These are phyloP conservation scores for Eunapius fragilis DNA, from an alignment of 37 sponge, comb jelly and placozoan species.

Conservation along the genomic window DNA sequence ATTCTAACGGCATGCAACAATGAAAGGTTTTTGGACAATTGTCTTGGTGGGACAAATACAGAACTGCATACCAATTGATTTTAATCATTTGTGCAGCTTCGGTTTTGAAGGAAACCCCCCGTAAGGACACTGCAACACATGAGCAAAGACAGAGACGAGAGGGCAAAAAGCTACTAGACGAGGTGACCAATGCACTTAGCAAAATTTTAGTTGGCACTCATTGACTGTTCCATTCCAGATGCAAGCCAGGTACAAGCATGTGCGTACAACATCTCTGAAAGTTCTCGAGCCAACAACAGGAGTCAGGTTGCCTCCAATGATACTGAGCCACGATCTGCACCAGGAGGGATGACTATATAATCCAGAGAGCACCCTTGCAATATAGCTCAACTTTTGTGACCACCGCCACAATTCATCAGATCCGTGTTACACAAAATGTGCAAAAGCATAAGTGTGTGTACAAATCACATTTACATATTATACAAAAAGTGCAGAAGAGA, in stretches of 20 bases:
- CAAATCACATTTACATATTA: neutral
- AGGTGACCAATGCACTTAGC: constrained; percentile 1
- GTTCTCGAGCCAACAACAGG: neutral
- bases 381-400: too few relatives aligned
- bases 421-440: neutral
- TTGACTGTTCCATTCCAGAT: constrained; percentile 16
- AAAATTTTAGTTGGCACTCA: neutral
- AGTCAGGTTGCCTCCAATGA: neutral
- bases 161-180: constrained; percentile 30
- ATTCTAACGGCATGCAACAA: too few relatives aligned
- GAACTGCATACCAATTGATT: too few relatives aligned
- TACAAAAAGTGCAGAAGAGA: neutral
- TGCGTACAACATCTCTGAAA: neutral
- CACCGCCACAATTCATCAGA: neutral
- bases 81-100: neutral
- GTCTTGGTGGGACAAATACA: too few relatives aligned
- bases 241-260: constrained; percentile 46
- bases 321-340: neutral
- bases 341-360: too few relatives aligned
- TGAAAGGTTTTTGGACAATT: too few relatives aligned
- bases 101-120: neutral
- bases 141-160: constrained; percentile 42
- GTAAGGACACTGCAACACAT: neutral
- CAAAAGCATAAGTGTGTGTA: neutral
- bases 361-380: too few relatives aligned